Evolutionary conservation across 2,113 vertebrate genomes (phyloP).

Genomic region (Petrocephalus zakoni): DNA sequence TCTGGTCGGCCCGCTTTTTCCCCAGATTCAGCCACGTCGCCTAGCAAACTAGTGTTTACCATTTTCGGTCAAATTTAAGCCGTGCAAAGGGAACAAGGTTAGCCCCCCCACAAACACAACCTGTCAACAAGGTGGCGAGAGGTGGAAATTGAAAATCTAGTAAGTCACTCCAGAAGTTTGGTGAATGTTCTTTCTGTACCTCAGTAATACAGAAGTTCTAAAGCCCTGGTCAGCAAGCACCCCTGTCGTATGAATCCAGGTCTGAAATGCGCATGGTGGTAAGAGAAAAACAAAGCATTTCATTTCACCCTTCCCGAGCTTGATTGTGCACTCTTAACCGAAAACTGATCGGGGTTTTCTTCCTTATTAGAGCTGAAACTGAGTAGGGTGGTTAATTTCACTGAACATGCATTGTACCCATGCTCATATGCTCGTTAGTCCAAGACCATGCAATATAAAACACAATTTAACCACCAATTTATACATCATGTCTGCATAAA

Average conservation of each 20-base stretch:
- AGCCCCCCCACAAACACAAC: not conserved
- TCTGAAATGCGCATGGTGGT: not conserved
- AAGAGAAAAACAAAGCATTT: not conserved
- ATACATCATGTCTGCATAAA: not conserved
- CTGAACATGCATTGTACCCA: not conserved
- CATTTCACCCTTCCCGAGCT: not conserved
- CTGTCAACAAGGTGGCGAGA: not conserved
- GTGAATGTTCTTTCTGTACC: not conserved
- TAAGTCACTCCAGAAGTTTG: conserved; percentile 1
- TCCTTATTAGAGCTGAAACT: not conserved
- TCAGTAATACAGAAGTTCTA: not conserved
- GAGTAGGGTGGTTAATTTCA: not conserved
- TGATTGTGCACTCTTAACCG: not conserved
- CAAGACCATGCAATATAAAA: not conserved
- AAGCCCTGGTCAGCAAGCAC: conserved; percentile 1
- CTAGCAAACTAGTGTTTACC: not conserved
- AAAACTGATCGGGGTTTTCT: not conserved
- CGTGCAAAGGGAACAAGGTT: not conserved
- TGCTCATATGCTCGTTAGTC: not conserved
- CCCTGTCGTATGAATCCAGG: not conserved
- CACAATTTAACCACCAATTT: not conserved
- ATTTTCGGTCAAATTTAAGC: not conserved
- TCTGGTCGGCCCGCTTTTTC: not conserved
- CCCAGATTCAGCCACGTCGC: not conserved
- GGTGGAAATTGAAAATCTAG: conserved; percentile 10